Conservation (phyloP, 2,797 vertebrate species). For the Anableps anableps region DNA sequence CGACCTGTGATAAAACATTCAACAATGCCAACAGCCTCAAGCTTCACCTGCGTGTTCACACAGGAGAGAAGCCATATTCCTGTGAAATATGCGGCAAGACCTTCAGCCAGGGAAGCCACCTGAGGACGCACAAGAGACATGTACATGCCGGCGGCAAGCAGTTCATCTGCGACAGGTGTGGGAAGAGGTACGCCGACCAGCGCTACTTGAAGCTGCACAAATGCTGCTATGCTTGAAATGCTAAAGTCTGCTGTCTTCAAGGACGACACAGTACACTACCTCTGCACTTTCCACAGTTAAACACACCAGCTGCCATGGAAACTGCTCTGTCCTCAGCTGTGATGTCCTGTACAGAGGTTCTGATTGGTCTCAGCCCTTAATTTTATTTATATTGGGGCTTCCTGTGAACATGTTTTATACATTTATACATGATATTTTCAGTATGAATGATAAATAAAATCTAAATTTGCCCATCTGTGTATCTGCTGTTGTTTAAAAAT, state of each 20-base stretch:
- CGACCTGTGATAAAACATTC: slow-evolving; percentile 78
- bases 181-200: slow-evolving; percentile 81
- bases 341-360: neutral
- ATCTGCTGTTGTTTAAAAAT: slow-evolving; percentile 1
- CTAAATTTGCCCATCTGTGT: neutral
- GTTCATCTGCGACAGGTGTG: slow-evolving; percentile 83
- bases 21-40: slow-evolving; percentile 83
- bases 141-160: slow-evolving; percentile 82
- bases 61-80: slow-evolving; percentile 80
- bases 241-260: neutral
- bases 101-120: slow-evolving; percentile 80
- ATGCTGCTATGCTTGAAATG: slow-evolving; percentile 74
- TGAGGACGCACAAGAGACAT: slow-evolving; percentile 75
- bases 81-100: slow-evolving; percentile 77
- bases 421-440: slow-evolving; percentile 17
- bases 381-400: neutral
- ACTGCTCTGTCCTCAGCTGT: neutral
- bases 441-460: slow-evolving; percentile 26
- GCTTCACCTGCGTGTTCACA: slow-evolving; percentile 80
- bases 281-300: neutral
- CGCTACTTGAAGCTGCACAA: slow-evolving; percentile 82
- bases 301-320: neutral
- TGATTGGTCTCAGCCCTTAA: slow-evolving; percentile 18
- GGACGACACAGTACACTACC: neutral
- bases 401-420: slow-evolving; percentile 25